Conservation (phyloP, 37 sponge, comb jelly and placozoan species). For the Chondrosia reniformis region DNA sequence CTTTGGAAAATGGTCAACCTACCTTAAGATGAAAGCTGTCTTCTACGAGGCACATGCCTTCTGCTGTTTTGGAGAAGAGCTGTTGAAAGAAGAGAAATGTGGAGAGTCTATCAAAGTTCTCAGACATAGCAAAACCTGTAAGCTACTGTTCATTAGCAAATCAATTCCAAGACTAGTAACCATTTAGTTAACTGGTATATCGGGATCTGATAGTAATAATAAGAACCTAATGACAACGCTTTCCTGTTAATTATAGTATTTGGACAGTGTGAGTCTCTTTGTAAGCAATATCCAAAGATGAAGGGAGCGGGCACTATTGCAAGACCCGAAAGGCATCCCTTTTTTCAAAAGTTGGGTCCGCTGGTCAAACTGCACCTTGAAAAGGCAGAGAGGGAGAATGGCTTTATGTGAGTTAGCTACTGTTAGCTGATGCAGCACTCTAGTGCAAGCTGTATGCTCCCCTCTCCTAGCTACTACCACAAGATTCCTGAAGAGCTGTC, state of each 20-base stretch:
- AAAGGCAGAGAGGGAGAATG: slow-evolving; percentile 92
- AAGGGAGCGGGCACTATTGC: slow-evolving; percentile 90
- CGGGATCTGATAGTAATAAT: neutral
- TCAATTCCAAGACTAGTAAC: no score
- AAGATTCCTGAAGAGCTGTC: slow-evolving; percentile 92
- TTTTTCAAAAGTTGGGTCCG: slow-evolving; percentile 94
- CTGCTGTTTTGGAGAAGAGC: slow-evolving; percentile 87
- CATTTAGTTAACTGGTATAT: neutral
- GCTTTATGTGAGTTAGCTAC: slow-evolving; percentile 73
- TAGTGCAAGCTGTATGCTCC: neutral
- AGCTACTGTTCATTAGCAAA: slow-evolving; percentile 27
- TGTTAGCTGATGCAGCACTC: neutral
- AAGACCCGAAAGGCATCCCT: slow-evolving; percentile 87
- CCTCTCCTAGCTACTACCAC: slow-evolving; percentile 79
- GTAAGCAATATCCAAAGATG: slow-evolving; percentile 78
- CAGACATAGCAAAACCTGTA: slow-evolving; percentile 76
- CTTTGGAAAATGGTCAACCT: slow-evolving; percentile 87
- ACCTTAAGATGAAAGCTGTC: slow-evolving; percentile 72
- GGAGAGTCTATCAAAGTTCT: slow-evolving; percentile 87
- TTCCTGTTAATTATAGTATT: slow-evolving; percentile 51
- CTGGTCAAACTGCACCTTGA: slow-evolving; percentile 78
- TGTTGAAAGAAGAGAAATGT: slow-evolving; percentile 92
- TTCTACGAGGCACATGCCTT: slow-evolving; percentile 91
- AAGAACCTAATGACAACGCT: neutral
- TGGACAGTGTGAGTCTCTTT: slow-evolving; percentile 66